Evolutionary conservation across 2,888 invertebrate genomes (phyloP), one percentile per base, ranked within the genome.

Genomic region (Uloborus plumipes): DNA sequence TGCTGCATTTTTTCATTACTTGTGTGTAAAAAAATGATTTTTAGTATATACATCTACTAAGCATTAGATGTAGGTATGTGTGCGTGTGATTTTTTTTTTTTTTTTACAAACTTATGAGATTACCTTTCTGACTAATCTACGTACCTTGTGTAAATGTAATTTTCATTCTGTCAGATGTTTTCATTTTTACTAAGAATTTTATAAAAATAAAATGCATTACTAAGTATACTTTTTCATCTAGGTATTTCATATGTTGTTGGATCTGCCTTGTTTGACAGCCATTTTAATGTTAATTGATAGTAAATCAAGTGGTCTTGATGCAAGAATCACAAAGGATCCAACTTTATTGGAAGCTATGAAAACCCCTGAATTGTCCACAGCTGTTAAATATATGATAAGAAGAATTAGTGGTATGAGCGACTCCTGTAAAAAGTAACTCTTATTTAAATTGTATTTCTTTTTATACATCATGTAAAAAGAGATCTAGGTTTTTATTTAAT

Each of bases 201-300:
- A 18, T 22, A 7, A 16, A n/a, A 26, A n/a, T n/a, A n/a, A 61
- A 3, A 20, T 62, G 26, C 22, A 7, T 7, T 20, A 62, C 13
- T 18, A 20, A 1, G 18, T 16, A 22, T 20, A 39, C 9, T 39
- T 39, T 39, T 39, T 39, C 9, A 9, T 66, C n/a, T 31, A 83
- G 84, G 71, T 77, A 47, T 84, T 84, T 53, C 62, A 84, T 31
- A 20, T 73, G 20, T 58, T 84, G 11, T 26, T 84, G 22, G 84
- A 84, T 58, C 64, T 84, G 18, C 84, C 84, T 47, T 84, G 84
- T 61, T 69, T 84, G 53, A 77, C 84, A 18, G 77, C 84, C 31
- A 53, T 79, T 47, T 58, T 84, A 3, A 53, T 79, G 58, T 47
- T 84, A 13, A 76, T 71, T 22, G 80, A 80, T 31, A 70, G 49